These are phyloP conservation scores for Parnassius apollo DNA, from an alignment of 2,888 invertebrate species.

Conservation along the genomic window DNA sequence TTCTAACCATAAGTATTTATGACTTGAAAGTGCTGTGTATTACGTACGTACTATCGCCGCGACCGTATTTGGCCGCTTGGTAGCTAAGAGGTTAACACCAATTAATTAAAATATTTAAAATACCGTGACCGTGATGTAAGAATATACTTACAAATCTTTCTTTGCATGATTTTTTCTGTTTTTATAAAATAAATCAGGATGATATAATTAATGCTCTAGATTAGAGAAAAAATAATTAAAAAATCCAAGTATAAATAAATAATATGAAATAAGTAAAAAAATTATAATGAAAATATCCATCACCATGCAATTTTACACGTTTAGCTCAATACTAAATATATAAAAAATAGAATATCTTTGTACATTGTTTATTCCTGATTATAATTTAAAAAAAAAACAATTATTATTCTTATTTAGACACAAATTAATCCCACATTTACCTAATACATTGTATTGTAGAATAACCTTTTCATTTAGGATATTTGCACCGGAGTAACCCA, in stretches of 20 bases:
- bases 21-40: too few relatives aligned
- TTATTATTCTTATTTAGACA: conserved; percentile 41
- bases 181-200: conserved; percentile 16
- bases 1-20: too few relatives aligned
- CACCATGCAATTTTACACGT: conserved; percentile 37
- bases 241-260: conserved; percentile 33
- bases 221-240: conserved; percentile 28
- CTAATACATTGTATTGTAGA: conserved; percentile 44
- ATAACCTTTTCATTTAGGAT: conserved; percentile 48
- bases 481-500: conserved; percentile 49
- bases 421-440: conserved; percentile 40
- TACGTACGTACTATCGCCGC: too few relatives aligned
- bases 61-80: too few relatives aligned
- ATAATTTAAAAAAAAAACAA: conserved; percentile 45
- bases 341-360: conserved; percentile 11
- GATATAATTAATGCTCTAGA: conserved; percentile 18
- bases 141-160: too few relatives aligned
- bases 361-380: conserved; percentile 39
- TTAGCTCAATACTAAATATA: conserved; percentile 30
- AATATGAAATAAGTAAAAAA: too few relatives aligned
- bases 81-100: too few relatives aligned
- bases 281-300: conserved; percentile 39
- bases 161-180: conserved; percentile 6
- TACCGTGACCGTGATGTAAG: too few relatives aligned
- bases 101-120: too few relatives aligned